Evolutionary conservation across 2,797 vertebrate genomes (phyloP).

Genomic region (Coilia nasus): DNA sequence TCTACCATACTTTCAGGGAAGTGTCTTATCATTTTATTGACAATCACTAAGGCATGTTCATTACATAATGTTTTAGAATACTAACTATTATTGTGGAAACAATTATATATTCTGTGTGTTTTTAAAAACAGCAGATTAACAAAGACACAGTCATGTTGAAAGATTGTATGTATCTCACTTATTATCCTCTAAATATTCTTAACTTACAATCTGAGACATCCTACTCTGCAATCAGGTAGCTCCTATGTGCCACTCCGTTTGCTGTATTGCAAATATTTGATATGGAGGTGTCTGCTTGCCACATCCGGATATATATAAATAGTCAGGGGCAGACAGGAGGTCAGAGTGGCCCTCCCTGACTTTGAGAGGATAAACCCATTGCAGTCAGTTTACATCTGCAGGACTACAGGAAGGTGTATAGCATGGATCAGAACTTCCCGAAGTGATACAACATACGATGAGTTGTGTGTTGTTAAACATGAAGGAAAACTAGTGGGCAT

Average conservation of each 20-base stretch:
- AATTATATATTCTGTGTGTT: neutral
- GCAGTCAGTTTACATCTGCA: neutral
- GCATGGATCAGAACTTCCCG: neutral
- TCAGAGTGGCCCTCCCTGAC: conserved; percentile 71
- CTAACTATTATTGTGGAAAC: neutral
- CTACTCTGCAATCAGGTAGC: conserved; percentile 70
- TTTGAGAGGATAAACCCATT: conserved; percentile 59
- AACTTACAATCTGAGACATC: conserved; percentile 57
- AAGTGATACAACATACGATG: neutral
- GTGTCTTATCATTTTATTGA: neutral
- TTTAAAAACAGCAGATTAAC: neutral
- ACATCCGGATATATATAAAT: conserved; percentile 79
- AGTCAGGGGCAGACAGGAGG: conserved; percentile 73
- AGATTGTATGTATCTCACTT: neutral
- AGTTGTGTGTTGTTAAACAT: neutral
- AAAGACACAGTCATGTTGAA: neutral
- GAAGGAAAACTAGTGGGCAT: neutral
- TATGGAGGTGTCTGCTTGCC: conserved; percentile 73
- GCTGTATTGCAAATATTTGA: conserved; percentile 60
- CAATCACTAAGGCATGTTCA: neutral
- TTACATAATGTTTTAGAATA: neutral
- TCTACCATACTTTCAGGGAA: neutral
- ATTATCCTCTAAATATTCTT: conserved; percentile 1
- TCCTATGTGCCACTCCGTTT: conserved; percentile 68
- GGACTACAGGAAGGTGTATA: neutral